A percentile compares a stretch with the other conserved stretches of the same genome.
These are phyloP conservation scores for Amazona vittata DNA, from an alignment of 2,113 vertebrate species.

Conservation along the genomic window DNA sequence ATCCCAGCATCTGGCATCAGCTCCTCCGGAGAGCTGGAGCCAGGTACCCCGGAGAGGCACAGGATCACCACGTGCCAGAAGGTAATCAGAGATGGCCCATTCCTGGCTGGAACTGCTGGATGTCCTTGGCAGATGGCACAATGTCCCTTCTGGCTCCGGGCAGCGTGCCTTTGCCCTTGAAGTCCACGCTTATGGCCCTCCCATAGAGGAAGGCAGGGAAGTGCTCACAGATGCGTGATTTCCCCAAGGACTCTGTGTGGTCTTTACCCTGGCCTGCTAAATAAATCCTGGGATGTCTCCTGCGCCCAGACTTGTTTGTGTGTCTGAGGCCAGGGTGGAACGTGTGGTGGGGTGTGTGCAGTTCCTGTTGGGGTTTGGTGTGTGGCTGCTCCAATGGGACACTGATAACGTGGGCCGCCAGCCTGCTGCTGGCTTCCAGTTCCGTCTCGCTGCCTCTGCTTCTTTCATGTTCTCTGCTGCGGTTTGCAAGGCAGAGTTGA, in stretches of 20 bases:
- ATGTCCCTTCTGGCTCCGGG: not conserved
- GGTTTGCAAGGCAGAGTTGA: not conserved
- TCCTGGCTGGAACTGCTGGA: not conserved
- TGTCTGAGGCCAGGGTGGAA: not conserved
- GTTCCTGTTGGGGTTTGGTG: not conserved
- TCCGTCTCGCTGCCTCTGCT: not conserved
- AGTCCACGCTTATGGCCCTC: accelerated
- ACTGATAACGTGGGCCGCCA: not conserved
- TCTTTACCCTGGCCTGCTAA: not conserved
- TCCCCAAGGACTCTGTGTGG: not conserved
- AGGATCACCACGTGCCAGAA: not conserved
- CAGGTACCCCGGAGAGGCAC: not conserved
- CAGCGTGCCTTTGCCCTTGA: not conserved
- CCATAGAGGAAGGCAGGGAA: not conserved
- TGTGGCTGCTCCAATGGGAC: not conserved
- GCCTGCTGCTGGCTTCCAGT: not conserved
- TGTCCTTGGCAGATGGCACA: not conserved
- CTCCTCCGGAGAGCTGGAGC: not conserved
- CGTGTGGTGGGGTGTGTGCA: not conserved
- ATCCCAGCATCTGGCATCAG: not conserved
- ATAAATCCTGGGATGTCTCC: not conserved
- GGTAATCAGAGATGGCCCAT: not conserved
- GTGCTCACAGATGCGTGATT: not conserved
- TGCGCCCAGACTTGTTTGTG: not conserved
- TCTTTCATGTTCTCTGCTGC: not conserved